Base-by-base conservation (phyloP, 2,888 invertebrate species). In the Acanthosepion pharaonis region DNA sequence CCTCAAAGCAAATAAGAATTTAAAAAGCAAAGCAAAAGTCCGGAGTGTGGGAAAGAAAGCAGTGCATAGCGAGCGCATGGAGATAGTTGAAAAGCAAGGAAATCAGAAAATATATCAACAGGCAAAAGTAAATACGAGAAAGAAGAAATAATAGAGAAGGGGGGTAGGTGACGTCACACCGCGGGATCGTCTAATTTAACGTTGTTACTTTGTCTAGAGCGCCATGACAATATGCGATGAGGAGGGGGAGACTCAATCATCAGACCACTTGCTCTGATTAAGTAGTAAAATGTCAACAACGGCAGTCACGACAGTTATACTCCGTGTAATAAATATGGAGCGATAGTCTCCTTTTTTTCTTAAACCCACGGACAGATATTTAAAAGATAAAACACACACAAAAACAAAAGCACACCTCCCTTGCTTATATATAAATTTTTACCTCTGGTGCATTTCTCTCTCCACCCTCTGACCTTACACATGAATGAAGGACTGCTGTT, bases 181-280 rank as follows among this genome's bases (percentile, higher is more conserved):
- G 78, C 78, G 78, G 78, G 78, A 78, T 78, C 23, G 59, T 59
- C 23, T 59, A 59, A 59, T 59, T 59, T 59, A 59, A 59, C 59
- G 59, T 78, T 78, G 78, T 78, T 78, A 33, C 78, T 78, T 78
- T 78, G 78, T 78, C 78, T 78, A 78, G 15, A 11, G n/a, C n/a
- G 78, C 78, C n/a, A 78, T 78, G 78, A 78, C 78, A 78, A 78
- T 78, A 78, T 15, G n/a, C 78, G 78, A 78, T n/a, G 78, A 78
- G 78, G 78, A 78, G 78, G 78, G 78, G 78, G 78, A 78, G 78
- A 78, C 78, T 78, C 78, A 33, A 78, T 78, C 78, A 78, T n/a
- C 78, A 78, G 78, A 78, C 78, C 78, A 78, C 78, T 78, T 78
- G 78, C 78, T 78, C n/a, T 78, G n/a, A 78, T 51, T 51, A 5